Conservation (phyloP, 2,797 vertebrate genomes). For the Characodon lateralis region DNA sequence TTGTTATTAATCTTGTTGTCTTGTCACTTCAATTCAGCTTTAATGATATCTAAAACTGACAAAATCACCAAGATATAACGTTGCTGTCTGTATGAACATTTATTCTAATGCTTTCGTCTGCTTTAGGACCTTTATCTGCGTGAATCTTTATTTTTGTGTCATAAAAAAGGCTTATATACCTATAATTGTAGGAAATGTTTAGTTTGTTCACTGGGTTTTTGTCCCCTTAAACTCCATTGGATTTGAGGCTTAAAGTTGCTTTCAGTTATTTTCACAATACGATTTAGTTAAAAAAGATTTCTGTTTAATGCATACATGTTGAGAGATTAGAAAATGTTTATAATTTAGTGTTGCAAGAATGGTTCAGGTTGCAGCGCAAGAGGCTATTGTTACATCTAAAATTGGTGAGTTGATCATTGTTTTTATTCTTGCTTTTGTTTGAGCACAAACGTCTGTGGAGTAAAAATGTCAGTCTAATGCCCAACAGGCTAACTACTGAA, state of each 20-base stretch:
- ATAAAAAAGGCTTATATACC: conserved; percentile 37
- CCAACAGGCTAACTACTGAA: background rate
- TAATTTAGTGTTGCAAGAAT: background rate
- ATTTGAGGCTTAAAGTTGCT: conserved; percentile 25
- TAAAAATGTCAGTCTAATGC: background rate
- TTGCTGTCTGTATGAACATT: background rate
- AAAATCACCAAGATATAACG: background rate
- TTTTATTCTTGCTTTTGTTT: background rate
- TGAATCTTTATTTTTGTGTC: conserved; percentile 39
- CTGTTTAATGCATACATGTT: background rate
- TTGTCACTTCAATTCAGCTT: conserved; percentile 1
- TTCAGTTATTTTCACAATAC: background rate
- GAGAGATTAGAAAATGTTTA: background rate
- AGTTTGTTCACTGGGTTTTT: conserved; percentile 31
- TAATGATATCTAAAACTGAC: background rate
- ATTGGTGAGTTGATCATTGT: background rate
- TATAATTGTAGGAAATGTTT: conserved; percentile 42
- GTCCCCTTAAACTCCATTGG: conserved; percentile 26
- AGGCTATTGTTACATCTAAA: background rate
- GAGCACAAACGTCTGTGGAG: background rate
- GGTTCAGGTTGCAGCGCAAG: background rate
- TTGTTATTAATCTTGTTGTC: background rate
- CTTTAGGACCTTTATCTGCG: conserved; percentile 1
- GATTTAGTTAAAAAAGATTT: background rate
- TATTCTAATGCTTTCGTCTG: background rate